These are phyloP conservation scores for Neomonachus schauinslandi DNA, from an alignment of 2,113 vertebrate genomes.

Conservation along the genomic window DNA sequence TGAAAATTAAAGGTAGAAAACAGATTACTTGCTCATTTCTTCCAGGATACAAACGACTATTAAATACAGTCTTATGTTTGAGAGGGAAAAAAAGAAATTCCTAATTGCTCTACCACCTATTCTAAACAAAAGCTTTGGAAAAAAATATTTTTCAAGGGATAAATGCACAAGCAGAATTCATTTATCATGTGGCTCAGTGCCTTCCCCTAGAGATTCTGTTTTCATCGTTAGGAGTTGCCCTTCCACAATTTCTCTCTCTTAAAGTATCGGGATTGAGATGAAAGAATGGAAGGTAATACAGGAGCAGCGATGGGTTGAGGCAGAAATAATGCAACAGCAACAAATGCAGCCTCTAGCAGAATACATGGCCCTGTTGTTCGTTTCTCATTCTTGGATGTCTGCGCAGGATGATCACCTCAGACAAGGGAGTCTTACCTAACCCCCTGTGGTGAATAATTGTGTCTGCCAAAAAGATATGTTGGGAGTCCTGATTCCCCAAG, in stretches of 20 bases:
- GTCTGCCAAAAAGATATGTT: neutral
- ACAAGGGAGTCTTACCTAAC: neutral
- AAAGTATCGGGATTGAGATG: neutral
- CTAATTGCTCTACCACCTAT: neutral
- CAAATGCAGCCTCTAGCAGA: neutral
- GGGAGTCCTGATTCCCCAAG: neutral
- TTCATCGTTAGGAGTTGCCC: neutral
- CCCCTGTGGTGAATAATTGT: neutral
- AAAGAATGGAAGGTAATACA: neutral
- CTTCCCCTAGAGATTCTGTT: neutral
- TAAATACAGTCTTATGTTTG: slow-evolving; percentile 32
- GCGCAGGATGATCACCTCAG: neutral
- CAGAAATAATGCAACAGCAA: neutral
- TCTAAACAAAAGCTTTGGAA: neutral
- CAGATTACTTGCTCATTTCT: neutral
- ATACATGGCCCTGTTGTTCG: accelerated
- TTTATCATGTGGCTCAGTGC: neutral
- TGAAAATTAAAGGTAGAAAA: slow-evolving; percentile 55
- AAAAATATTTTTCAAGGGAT: slow-evolving; percentile 32
- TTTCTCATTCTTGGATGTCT: neutral
- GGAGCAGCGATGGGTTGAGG: neutral
- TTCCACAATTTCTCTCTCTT: neutral
- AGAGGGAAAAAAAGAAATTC: neutral
- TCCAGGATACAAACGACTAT: slow-evolving; percentile 32
- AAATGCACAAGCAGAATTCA: neutral